These are phyloP conservation scores for Philopedon plagiatum DNA, from an alignment of 2,888 invertebrate genomes.

Conservation along the genomic window DNA sequence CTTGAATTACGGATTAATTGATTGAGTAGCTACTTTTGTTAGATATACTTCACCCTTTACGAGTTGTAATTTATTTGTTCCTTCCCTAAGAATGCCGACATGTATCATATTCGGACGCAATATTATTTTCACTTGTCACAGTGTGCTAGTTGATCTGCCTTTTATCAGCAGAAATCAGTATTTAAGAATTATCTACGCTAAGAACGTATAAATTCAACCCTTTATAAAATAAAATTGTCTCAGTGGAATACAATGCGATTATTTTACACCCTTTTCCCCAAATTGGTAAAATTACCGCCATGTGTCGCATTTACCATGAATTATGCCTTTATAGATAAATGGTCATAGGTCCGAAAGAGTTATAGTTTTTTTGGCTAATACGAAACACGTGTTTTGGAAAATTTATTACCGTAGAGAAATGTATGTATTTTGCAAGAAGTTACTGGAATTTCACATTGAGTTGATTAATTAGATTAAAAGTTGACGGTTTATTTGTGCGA, in stretches of 20 bases:
- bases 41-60: no score
- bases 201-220: constrained; percentile 53
- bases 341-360: constrained; percentile 40
- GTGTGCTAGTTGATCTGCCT: not conserved
- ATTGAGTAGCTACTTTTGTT: no score
- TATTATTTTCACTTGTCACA: no score
- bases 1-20: no score
- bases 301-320: constrained; percentile 59
- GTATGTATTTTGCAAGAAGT: not conserved
- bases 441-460: not conserved
- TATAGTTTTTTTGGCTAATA: constrained; percentile 50
- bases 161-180: constrained; percentile 14
- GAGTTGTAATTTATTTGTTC: no score
- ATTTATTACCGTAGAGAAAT: not conserved
- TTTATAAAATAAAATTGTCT: constrained; percentile 59
- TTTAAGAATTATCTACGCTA: constrained; percentile 37
- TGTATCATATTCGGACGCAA: no score
- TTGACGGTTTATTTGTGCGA: no score
- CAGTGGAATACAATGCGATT: constrained; percentile 58
- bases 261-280: constrained; percentile 60
- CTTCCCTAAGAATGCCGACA: no score
- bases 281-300: constrained; percentile 62
- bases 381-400: constrained; percentile 50
- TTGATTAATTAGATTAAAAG: not conserved
- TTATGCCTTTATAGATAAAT: constrained; percentile 59